These are phyloP conservation scores for Leptodactylus fallax DNA, from an alignment of 2,797 vertebrate genomes.

Conservation along the genomic window DNA sequence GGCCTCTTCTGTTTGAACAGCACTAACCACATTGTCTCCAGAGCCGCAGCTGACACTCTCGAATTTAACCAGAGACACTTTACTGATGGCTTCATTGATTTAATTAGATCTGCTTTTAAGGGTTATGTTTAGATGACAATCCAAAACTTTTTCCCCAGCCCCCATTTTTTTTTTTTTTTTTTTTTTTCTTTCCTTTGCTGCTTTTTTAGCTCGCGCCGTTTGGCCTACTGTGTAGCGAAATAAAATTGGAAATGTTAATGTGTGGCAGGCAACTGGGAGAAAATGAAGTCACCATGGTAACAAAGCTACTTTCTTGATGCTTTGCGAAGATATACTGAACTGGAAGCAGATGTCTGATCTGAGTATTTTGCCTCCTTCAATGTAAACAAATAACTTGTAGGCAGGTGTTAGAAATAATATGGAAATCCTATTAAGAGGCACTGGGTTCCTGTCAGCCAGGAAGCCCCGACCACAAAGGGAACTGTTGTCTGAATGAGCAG, in stretches of 20 bases:
- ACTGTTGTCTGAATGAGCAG: conserved; percentile 78
- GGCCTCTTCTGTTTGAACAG: conserved; percentile 43
- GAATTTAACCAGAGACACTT: conserved; percentile 24
- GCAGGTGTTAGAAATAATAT: conserved; percentile 88
- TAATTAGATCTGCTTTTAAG: conserved; percentile 64
- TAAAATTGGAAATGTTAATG: conserved; percentile 83
- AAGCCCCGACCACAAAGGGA: conserved; percentile 79
- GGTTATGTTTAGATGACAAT: background rate
- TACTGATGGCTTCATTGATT: conserved; percentile 69
- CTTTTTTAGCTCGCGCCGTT: conserved; percentile 69
- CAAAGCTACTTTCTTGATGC: conserved; percentile 84
- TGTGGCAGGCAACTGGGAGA: conserved; percentile 78
- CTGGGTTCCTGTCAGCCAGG: conserved; percentile 80
- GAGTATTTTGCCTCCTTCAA: conserved; percentile 81
- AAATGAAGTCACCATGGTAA: conserved; percentile 82
- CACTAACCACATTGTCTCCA: conserved; percentile 46
- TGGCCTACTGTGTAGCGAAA: conserved; percentile 81
- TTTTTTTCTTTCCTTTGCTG: conserved; percentile 70
- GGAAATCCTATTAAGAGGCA: conserved; percentile 86
- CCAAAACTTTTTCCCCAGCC: conserved; percentile 66
- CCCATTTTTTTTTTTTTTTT: conserved; percentile 62
- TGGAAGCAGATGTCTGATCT: conserved; percentile 86
- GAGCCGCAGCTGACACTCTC: background rate
- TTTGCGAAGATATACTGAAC: conserved; percentile 83
- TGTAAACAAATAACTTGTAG: conserved; percentile 89